A percentile compares a stretch with the other conserved stretches of the same genome.
phyloP scores from a whole-genome alignment of 2,113 vertebrate genomes.

The Cynoglossus semilaevis region DNA sequence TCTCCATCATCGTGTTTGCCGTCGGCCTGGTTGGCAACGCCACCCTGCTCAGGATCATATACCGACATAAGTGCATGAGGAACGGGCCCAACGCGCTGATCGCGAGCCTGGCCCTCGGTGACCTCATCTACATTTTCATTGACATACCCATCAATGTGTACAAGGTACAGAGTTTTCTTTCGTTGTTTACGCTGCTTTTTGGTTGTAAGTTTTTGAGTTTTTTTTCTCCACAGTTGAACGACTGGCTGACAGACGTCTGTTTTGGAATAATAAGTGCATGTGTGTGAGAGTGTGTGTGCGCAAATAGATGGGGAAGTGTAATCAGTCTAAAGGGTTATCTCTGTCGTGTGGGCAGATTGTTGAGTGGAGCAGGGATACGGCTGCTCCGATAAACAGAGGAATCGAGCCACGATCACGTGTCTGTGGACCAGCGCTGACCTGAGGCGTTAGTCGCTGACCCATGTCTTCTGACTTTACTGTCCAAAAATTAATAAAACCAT shows the following conservation, averaged over 20 bases:
- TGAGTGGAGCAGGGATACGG: conserved; percentile 63
- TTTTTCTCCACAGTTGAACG: too few relatives aligned
- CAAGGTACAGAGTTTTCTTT: conserved; percentile 83
- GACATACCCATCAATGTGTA: conserved; percentile 91
- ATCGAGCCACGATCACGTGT: conserved; percentile 42
- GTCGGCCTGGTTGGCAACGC: conserved; percentile 94
- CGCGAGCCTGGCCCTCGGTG: conserved; percentile 93
- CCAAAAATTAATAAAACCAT: conserved; percentile 28
- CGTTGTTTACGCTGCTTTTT: not conserved
- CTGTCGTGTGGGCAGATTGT: conserved; percentile 43
- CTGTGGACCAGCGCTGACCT: conserved; percentile 40
- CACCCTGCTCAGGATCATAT: conserved; percentile 96
- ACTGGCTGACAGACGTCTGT: too few relatives aligned
- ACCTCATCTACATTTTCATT: conserved; percentile 95
- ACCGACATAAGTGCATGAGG: conserved; percentile 98
- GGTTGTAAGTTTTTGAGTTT: not conserved
- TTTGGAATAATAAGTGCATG: too few relatives aligned
- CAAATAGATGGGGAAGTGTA: conserved; percentile 49
- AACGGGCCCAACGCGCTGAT: conserved; percentile 97
- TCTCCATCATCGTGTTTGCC: conserved; percentile 90
- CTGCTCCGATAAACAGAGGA: conserved; percentile 62
- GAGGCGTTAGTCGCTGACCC: conserved; percentile 47
- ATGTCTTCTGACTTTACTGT: conserved; percentile 40
- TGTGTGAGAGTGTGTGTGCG: too few relatives aligned
- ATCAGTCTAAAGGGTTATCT: conserved; percentile 62